These are phyloP conservation scores for Neosalanx taihuensis DNA, from an alignment of 2,797 vertebrate genomes.

Conservation along the genomic window DNA sequence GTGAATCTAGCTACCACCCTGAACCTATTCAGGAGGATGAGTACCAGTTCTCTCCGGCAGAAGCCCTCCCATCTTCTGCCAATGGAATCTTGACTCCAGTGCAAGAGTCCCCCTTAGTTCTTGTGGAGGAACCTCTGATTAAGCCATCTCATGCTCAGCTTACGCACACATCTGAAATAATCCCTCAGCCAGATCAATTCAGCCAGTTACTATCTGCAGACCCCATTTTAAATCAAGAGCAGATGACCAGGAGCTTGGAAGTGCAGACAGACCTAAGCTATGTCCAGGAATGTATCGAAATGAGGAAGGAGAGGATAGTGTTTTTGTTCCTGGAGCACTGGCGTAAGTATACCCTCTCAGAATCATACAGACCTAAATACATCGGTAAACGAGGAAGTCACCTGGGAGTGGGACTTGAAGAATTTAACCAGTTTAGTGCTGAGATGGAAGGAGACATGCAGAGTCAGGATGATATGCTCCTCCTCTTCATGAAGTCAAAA, in stretches of 20 bases:
- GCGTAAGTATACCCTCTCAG: conserved; percentile 83
- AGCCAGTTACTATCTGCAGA: conserved; percentile 62
- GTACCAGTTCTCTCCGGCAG: conserved; percentile 48
- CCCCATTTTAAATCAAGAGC: conserved; percentile 68
- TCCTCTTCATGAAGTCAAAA: conserved; percentile 83
- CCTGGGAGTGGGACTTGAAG: conserved; percentile 56
- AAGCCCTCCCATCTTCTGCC: conserved; percentile 34
- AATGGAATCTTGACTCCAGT: conserved; percentile 49
- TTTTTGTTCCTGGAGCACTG: conserved; percentile 94
- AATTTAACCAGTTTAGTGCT: conserved; percentile 53
- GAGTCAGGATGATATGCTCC: conserved; percentile 78
- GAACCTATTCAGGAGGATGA: conserved; percentile 77
- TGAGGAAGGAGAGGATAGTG: conserved; percentile 88
- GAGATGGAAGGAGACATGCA: conserved; percentile 54
- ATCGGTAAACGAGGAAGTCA: conserved; percentile 50
- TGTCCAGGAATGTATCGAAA: conserved; percentile 81
- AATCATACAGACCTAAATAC: conserved; percentile 68
- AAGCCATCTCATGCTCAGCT: conserved; percentile 53
- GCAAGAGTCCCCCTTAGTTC: conserved; percentile 44
- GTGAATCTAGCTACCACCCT: conserved; percentile 60
- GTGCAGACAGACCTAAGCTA: conserved; percentile 78
- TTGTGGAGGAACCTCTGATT: conserved; percentile 69
- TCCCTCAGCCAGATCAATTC: conserved; percentile 57
- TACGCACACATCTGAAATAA: conserved; percentile 54
- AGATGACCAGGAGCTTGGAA: conserved; percentile 72